phyloP scores from a whole-genome alignment of 2,888 invertebrate genomes.

The Luffia ferchaultella region DNA sequence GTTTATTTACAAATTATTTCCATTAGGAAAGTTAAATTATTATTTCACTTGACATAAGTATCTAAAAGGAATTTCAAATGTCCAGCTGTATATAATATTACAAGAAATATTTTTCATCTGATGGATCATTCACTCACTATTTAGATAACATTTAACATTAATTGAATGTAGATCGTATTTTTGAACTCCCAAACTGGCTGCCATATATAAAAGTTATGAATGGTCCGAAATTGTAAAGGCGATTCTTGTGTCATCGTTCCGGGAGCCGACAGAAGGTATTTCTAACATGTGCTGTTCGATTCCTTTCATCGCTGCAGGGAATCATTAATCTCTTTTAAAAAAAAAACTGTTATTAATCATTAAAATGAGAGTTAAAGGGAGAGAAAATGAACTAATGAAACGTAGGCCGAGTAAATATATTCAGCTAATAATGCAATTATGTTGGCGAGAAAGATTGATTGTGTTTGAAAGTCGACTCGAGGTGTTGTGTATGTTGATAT shows the following conservation, averaged over 20 bases:
- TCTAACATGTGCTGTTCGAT: not conserved
- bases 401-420: constrained; percentile 43
- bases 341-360: constrained; percentile 41
- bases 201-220: not conserved
- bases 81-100: too few species aligned
- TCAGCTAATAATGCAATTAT: constrained; percentile 54
- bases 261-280: not conserved
- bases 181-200: too few species aligned
- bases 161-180: too few species aligned
- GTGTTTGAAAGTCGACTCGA: too few species aligned
- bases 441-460: not conserved
- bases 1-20: too few species aligned
- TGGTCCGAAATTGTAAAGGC: not conserved
- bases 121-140: too few species aligned
- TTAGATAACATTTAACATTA: too few species aligned
- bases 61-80: too few species aligned
- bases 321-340: not conserved
- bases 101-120: too few species aligned
- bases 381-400: constrained; percentile 56
- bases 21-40: too few species aligned
- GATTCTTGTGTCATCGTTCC: not conserved
- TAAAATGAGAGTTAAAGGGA: constrained; percentile 63
- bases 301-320: not conserved
- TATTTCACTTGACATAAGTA: too few species aligned
- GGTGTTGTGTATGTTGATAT: too few species aligned